phyloP scores from a whole-genome alignment of 2,113 vertebrate genomes.

The Gymnocephalus cernua region DNA sequence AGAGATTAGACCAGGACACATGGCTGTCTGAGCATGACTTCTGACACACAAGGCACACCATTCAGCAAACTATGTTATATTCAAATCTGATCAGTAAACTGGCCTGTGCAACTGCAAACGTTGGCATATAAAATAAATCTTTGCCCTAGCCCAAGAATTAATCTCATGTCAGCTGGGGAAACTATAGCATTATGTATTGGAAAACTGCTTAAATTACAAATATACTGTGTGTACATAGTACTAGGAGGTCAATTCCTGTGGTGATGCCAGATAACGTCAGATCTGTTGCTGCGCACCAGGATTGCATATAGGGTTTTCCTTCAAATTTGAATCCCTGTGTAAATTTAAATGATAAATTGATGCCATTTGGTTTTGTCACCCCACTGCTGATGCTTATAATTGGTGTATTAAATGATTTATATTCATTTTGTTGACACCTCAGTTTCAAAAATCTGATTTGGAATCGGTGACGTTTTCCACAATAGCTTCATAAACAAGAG shows the following conservation, averaged over 20 bases:
- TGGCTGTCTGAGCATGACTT: constrained; percentile 23
- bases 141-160: not conserved
- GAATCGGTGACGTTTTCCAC: not conserved
- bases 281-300: not conserved
- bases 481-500: constrained; percentile 6
- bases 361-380: not conserved
- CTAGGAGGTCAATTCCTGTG: not conserved
- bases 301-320: not conserved
- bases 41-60: constrained; percentile 20
- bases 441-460: not conserved
- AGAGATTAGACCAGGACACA: constrained; percentile 49
- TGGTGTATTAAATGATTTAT: not conserved
- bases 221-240: not conserved
- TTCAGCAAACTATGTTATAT: not conserved
- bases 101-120: not conserved
- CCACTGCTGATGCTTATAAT: not conserved
- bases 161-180: not conserved
- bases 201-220: constrained; percentile 5
- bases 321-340: not conserved
- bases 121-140: not conserved
- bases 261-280: not conserved
- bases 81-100: not conserved
- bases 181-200: not conserved
- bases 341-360: not conserved
- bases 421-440: not conserved